A percentile compares a stretch with the other conserved stretches of the same genome.
Conservation (phyloP, 2,797 vertebrate species). For the Esox lucius region DNA sequence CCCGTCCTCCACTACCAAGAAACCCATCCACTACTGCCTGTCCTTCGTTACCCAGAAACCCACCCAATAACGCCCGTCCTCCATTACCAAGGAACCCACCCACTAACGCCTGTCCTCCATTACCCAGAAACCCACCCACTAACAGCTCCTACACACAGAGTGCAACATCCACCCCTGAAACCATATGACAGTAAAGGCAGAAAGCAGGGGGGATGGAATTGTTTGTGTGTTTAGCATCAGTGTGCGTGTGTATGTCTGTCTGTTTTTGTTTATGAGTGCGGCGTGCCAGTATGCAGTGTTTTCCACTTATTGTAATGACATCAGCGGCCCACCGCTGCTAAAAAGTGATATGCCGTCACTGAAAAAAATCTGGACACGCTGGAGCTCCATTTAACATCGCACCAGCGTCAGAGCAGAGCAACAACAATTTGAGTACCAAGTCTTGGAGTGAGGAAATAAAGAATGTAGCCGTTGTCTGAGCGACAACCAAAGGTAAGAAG, state of each 20-base stretch:
- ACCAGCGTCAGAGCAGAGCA: too few species aligned
- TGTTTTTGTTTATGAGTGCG: neutral
- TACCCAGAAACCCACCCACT: too few species aligned
- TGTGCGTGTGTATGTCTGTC: constrained; percentile 12
- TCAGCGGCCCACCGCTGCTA: too few species aligned
- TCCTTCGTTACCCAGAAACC: constrained; percentile 47
- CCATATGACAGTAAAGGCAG: neutral
- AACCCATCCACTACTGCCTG: neutral
- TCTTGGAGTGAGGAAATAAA: too few species aligned
- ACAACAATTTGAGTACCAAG: too few species aligned
- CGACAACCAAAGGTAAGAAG: too few species aligned
- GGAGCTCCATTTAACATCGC: too few species aligned
- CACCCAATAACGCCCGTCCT: constrained; percentile 23
- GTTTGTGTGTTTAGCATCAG: neutral
- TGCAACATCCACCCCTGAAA: neutral
- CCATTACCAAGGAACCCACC: constrained; percentile 36
- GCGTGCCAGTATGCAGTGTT: too few species aligned
- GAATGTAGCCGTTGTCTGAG: too few species aligned
- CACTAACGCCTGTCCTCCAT: neutral
- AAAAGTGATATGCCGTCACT: too few species aligned
- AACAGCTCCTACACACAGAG: neutral
- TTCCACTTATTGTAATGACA: too few species aligned
- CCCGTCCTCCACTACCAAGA: neutral
- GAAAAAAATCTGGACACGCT: too few species aligned
- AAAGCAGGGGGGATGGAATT: neutral